Evolutionary conservation across 2,113 vertebrate species (phyloP), one percentile per base, ranked within the genome.

Genomic region (Rissa tridactyla): DNA sequence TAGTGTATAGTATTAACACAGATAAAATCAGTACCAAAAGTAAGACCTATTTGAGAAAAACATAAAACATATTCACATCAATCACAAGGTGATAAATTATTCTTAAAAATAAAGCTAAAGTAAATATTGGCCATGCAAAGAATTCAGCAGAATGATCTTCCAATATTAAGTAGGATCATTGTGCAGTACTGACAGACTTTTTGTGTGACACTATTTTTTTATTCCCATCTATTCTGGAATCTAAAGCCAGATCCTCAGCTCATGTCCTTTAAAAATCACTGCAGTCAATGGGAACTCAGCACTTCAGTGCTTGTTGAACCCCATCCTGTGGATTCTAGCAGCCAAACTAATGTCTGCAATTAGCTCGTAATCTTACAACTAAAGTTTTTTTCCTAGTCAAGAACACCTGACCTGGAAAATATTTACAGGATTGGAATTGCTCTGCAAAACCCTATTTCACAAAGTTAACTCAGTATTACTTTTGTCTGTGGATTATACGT

Each of bases 131-230:
- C 15, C 32, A 54, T 22, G 25, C 20, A 92, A 92, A 72, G 16
- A 58, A 34, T 8, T 49, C 55, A 79, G 32, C 7, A 52, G 15
- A 60, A 54, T 0, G 1, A 15, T 25, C 19, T 82, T 68, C 36
- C 3, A 22, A 13, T 13, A 75, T 29, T 64, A 51, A 71, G 11
- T n/a, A 60, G 52, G 51, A 49, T 58, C 30, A 62, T 15, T 55
- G 19, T 51, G 11, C 1, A 1, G 2, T 58, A 71, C 13, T 65
- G 14, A 27, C 7, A 47, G 47, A 23, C 2, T 5, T 18, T 54
- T 49, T 62, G 11, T 13, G 16, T 19, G 5, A 44, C 9, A n/a
- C 2, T 2, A 21, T 26, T 68, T 77, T 80, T 84, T 23, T 38
- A 10, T 27, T 73, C 20, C 5, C 44, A 82, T n/a, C 14, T 82